Percentiles rank a stretch among this genome's conserved stretches.
Conservation (phyloP, 2,113 vertebrate genomes). For the Pterocles burchelli region DNA sequence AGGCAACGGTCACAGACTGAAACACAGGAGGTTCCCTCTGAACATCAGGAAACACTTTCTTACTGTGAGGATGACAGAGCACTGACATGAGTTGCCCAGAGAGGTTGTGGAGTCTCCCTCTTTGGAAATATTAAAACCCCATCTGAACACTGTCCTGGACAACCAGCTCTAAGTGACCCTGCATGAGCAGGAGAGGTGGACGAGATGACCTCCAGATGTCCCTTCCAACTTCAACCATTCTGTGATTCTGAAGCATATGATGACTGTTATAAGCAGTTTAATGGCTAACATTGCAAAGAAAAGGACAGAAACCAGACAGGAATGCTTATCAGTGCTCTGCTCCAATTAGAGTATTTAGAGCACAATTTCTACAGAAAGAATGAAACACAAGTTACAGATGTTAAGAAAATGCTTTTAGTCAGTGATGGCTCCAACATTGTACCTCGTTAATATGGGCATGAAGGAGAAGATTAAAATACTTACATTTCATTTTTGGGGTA, state of each 20-base stretch:
- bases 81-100: neutral
- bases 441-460: neutral
- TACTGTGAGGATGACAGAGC: neutral
- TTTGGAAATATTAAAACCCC: too few species aligned
- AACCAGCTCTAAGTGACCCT: too few species aligned
- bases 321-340: neutral
- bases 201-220: neutral
- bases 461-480: neutral
- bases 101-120: neutral
- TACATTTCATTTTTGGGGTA: neutral
- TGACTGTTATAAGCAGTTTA: neutral
- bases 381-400: neutral
- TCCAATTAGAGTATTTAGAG: neutral
- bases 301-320: neutral
- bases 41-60: neutral
- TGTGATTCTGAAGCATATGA: neutral
- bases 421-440: neutral
- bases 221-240: neutral
- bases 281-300: neutral
- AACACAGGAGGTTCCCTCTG: neutral
- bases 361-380: neutral
- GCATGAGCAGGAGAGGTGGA: too few species aligned
- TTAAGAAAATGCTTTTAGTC: neutral
- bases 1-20: neutral
- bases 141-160: too few species aligned